Evolutionary conservation across 2,888 invertebrate genomes (phyloP).

Genomic region (Monopis laevigella): DNA sequence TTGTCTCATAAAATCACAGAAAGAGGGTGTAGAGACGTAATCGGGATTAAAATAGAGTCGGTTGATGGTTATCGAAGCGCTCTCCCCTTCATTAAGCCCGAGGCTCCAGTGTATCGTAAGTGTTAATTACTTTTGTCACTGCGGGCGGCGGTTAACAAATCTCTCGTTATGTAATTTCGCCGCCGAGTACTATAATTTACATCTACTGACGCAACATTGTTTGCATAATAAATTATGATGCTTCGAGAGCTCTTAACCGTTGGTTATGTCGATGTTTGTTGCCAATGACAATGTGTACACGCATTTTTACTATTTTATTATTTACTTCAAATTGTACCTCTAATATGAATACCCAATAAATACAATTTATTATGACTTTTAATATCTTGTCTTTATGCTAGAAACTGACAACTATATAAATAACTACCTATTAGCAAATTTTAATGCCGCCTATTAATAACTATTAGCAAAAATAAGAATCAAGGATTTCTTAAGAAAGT

Average conservation of each 20-base stretch:
- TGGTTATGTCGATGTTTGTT: constrained; percentile 58
- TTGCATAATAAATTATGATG: constrained; percentile 57
- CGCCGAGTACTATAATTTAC: constrained; percentile 51
- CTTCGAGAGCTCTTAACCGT: constrained; percentile 53
- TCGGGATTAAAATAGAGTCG: constrained; percentile 30
- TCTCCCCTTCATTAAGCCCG: constrained; percentile 36
- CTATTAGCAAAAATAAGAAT: too few species aligned
- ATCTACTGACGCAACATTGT: constrained; percentile 51
- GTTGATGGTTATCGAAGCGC: constrained; percentile 37
- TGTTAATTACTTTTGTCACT: constrained; percentile 64
- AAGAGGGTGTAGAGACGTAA: constrained; percentile 20
- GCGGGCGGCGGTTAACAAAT: constrained; percentile 53
- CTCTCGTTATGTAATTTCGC: constrained; percentile 47
- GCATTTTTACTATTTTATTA: too few species aligned
- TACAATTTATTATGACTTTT: too few species aligned
- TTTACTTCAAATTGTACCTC: too few species aligned
- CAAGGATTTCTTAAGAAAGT: too few species aligned
- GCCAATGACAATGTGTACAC: too few species aligned
- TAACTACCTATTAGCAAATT: too few species aligned
- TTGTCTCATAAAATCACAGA: too few species aligned
- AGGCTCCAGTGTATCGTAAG: constrained; percentile 53
- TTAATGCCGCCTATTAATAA: too few species aligned
- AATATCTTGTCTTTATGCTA: too few species aligned
- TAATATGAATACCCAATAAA: too few species aligned
- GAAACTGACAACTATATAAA: too few species aligned